Evolutionary conservation across 2,888 invertebrate species (phyloP).

Genomic region (Geophilus truncorum): DNA sequence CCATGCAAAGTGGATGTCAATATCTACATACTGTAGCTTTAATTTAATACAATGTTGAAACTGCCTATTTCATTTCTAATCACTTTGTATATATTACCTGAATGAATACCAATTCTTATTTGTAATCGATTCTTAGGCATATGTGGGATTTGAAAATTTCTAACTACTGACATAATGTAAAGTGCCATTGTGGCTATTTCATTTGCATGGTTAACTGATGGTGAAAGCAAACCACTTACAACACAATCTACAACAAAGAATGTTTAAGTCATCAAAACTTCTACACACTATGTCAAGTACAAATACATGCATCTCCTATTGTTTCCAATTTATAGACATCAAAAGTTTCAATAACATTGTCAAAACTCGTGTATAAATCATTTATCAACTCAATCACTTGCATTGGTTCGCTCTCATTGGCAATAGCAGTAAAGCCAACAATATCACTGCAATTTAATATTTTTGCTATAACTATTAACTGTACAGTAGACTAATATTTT

Average conservation of each 20-base stretch:
- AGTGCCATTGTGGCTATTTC: constrained; percentile 85
- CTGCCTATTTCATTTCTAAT: no score
- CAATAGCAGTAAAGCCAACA: constrained; percentile 18
- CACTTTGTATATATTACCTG: constrained; percentile 54
- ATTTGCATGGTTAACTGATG: constrained; percentile 64
- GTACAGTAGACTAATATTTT: no score
- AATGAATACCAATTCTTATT: constrained; percentile 75
- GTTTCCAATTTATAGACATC: constrained; percentile 39
- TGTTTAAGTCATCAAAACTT: background rate
- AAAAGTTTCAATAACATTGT: constrained; percentile 34
- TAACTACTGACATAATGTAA: constrained; percentile 72
- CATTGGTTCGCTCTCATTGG: constrained; percentile 5
- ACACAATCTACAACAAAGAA: constrained; percentile 25
- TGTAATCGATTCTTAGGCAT: constrained; percentile 64
- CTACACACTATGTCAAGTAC: background rate
- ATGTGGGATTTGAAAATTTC: constrained; percentile 71
- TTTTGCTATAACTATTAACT: background rate
- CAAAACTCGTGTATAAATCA: constrained; percentile 38
- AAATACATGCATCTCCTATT: constrained; percentile 38
- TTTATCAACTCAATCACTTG: constrained; percentile 37
- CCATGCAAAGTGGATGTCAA: no score
- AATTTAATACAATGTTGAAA: no score
- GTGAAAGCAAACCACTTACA: background rate
- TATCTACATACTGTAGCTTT: no score
- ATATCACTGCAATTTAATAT: background rate